phyloP scores from a whole-genome alignment of 2,797 vertebrate genomes.

The Avahi laniger region DNA sequence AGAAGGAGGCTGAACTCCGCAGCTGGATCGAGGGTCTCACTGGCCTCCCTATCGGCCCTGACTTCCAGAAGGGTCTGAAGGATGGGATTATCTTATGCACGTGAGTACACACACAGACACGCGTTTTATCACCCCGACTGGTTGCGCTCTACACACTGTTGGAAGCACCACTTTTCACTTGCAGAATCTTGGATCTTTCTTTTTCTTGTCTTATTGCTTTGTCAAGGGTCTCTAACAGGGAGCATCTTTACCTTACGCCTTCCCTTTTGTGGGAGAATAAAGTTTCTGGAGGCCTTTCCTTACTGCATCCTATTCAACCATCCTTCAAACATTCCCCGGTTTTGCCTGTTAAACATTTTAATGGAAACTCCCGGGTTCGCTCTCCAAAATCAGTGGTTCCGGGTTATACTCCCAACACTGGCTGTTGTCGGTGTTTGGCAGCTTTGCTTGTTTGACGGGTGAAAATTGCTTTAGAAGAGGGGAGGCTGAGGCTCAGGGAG shows the following conservation, averaged over 20 bases:
- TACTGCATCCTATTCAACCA: rapidly evolving
- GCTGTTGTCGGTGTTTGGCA: neutral
- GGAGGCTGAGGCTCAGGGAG: neutral
- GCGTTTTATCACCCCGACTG: rapidly evolving
- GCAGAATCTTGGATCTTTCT: too few relatives aligned
- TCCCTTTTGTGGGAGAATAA: neutral
- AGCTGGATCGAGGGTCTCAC: conserved; percentile 93
- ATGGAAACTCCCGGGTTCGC: neutral
- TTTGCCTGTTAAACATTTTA: neutral
- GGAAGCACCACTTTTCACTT: neutral
- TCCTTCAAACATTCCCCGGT: neutral
- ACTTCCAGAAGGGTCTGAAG: conserved; percentile 96
- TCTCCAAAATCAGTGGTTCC: neutral
- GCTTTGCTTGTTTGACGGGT: neutral
- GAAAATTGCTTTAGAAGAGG: neutral
- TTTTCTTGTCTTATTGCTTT: neutral
- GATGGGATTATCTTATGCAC: conserved; percentile 93
- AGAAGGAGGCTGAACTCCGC: conserved; percentile 93
- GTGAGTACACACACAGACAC: conserved; percentile 84
- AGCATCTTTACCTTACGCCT: too few relatives aligned
- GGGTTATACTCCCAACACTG: neutral
- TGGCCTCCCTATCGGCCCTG: conserved; percentile 87
- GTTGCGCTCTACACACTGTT: neutral
- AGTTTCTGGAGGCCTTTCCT: neutral
- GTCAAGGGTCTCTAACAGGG: rapidly evolving